Conservation (phyloP, 2,113 vertebrate species). For the Montifringilla adamsi region DNA sequence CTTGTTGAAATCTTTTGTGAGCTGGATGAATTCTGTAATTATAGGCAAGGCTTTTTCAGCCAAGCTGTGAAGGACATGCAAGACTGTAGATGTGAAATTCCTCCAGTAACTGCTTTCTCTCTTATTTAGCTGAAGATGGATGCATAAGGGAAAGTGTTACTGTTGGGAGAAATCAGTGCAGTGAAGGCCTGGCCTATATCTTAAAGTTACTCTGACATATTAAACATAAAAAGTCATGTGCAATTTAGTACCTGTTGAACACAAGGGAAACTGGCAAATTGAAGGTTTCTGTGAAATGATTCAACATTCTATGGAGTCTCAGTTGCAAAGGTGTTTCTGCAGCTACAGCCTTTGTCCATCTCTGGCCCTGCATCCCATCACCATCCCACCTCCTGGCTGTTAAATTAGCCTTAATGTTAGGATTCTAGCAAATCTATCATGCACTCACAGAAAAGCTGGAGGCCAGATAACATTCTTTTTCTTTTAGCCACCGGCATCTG, state of each 20-base stretch:
- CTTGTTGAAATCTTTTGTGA: not conserved
- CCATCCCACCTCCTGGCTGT: not conserved
- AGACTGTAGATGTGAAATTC: not conserved
- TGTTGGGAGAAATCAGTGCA: not conserved
- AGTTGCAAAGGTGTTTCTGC: not conserved
- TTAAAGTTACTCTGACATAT: not conserved
- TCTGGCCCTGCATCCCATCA: not conserved
- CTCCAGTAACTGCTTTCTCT: not conserved
- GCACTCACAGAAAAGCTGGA: not conserved
- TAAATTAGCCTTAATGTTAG: not conserved
- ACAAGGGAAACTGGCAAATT: not conserved
- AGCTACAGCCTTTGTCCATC: not conserved
- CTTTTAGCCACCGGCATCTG: not conserved
- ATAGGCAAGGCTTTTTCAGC: not conserved
- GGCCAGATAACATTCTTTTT: not conserved
- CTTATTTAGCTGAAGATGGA: not conserved
- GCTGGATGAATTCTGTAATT: constrained; percentile 17
- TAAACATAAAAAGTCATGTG: not conserved
- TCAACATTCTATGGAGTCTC: not conserved
- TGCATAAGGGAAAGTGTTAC: not conserved
- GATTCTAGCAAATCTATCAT: not conserved
- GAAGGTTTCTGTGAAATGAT: not conserved
- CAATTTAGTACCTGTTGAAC: not conserved
- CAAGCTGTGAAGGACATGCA: not conserved
- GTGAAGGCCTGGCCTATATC: not conserved